Conservation (phyloP, 2,113 vertebrate species). For the Meriones unguiculatus region DNA sequence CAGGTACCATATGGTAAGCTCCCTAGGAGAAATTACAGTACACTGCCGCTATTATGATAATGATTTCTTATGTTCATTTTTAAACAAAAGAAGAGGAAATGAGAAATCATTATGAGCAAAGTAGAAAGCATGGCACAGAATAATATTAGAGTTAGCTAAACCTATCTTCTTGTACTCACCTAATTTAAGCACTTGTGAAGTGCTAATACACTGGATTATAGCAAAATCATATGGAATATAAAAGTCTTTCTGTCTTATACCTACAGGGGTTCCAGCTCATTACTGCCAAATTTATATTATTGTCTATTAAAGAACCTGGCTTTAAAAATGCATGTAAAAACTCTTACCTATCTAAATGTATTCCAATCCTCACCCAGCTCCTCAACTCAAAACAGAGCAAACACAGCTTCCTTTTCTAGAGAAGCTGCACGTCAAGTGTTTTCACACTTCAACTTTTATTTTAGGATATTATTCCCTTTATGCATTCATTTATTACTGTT, state of each 20-base stretch:
- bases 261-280: slow-evolving; percentile 53
- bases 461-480: not conserved
- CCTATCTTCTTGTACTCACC: slow-evolving; percentile 14
- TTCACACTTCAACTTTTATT: not conserved
- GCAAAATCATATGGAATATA: slow-evolving; percentile 51
- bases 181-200: slow-evolving; percentile 61
- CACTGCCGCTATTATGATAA: slow-evolving; percentile 57
- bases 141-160: slow-evolving; percentile 61
- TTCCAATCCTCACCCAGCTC: not conserved
- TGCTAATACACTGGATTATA: slow-evolving; percentile 34
- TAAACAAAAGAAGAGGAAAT: slow-evolving; percentile 67
- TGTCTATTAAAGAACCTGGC: slow-evolving; percentile 42
- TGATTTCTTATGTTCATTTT: slow-evolving; percentile 66
- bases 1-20: slow-evolving; percentile 68
- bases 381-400: not conserved
- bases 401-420: not conserved
- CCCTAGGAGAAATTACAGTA: slow-evolving; percentile 62
- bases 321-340: slow-evolving; percentile 38
- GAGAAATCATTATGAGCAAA: slow-evolving; percentile 63
- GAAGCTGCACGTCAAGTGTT: not conserved
- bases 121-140: slow-evolving; percentile 35
- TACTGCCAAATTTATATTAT: slow-evolving; percentile 38
- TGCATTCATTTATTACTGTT: not conserved
- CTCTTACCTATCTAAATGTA: not conserved
- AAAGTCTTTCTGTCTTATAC: slow-evolving; percentile 49